phyloP scores from a whole-genome alignment of 2,888 invertebrate genomes.

The Ethmia dodecea region DNA sequence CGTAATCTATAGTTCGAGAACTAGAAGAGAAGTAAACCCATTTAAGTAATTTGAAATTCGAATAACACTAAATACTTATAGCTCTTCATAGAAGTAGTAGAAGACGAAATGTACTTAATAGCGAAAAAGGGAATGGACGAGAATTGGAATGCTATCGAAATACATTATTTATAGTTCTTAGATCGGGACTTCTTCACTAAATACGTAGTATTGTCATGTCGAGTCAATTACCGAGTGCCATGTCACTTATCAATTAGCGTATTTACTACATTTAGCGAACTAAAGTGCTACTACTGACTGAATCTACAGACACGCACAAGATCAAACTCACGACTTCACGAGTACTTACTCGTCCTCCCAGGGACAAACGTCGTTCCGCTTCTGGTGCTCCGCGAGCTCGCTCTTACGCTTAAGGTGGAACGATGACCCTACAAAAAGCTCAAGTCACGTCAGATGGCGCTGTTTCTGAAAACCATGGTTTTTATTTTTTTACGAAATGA shows the following conservation, averaged over 20 bases:
- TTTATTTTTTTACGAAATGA: too few relatives aligned
- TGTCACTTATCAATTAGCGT: neutral
- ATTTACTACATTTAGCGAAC: constrained; percentile 6
- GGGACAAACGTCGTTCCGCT: constrained; percentile 92
- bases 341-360: constrained; percentile 96
- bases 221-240: neutral
- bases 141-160: too few relatives aligned
- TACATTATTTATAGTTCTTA: neutral
- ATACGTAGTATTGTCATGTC: constrained; percentile 1
- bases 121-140: too few relatives aligned
- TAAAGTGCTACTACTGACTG: constrained; percentile 13
- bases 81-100: too few relatives aligned
- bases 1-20: too few relatives aligned
- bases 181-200: neutral
- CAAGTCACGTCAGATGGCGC: too few relatives aligned
- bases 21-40: too few relatives aligned
- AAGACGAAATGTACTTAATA: too few relatives aligned
- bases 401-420: constrained; percentile 57
- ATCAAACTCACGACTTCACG: constrained; percentile 8
- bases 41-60: too few relatives aligned
- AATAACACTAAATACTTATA: too few relatives aligned
- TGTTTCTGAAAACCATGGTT: too few relatives aligned
- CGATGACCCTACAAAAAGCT: too few relatives aligned
- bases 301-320: constrained; percentile 10
- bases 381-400: constrained; percentile 53